Base-by-base conservation (phyloP, 2,888 invertebrate genomes). In the Eurytoma adleriae region DNA sequence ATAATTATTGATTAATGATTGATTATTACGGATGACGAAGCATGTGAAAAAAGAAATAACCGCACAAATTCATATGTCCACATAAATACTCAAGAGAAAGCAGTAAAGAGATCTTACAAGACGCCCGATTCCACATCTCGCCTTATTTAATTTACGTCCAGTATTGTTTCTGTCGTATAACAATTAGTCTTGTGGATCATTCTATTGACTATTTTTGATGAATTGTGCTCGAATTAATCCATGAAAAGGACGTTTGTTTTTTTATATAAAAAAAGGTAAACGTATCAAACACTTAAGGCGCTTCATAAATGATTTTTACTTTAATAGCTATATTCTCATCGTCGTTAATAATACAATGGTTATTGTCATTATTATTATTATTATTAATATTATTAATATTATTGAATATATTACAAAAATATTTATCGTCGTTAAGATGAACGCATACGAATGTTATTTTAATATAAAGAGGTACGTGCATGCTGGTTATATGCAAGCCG, bases 141-240 rank as follows among this genome's bases (percentile, higher is more conserved):
- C 66, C 66, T 84, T 87, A 87, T 88, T 87, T 87, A 88, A 88
- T 87, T 88, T 88, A 88, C 88, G 85, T 87, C 84, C 88, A 88
- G 88, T 88, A 88, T 88, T 88, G 85, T 85, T 83, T 82, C 82
- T 83, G 83, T 78, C 79, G 79, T 70, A 71, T 83, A 76, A 80
- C 73, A 69, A 80, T 75, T 80, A 82, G 78, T 76, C 71, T 83
- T 74, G 68, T 82, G 82, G 82, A 83, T 61, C 4, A 72, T 67
- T 71, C 76, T 57, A 16, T 61, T 70, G 70, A 68, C 76, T 52
- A 72, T 70, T 18, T 69, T 56, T 57, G 57, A 72, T 67, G 52
- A 69, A 68, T 67, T 70, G 40, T 66, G 54, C 56, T 75, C 59
- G 57, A 69, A 61, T 77, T 54, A 57, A 73, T 40, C 16, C 52